These are phyloP conservation scores for Diabrotica virgifera DNA, from an alignment of 1,140 invertebrate species.

Conservation along the genomic window DNA sequence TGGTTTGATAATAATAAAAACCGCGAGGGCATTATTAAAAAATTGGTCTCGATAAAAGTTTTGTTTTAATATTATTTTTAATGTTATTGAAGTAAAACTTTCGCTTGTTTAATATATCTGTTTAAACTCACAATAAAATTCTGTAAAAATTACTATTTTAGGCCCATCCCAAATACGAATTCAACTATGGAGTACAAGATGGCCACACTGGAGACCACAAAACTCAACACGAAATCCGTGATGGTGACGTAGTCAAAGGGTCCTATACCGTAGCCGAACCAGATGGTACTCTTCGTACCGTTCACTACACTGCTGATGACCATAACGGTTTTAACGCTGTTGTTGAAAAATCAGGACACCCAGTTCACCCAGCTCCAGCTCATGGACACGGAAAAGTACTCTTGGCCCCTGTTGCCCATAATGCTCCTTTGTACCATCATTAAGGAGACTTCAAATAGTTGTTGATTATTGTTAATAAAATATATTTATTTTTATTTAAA, in stretches of 20 bases:
- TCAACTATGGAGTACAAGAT: slow-evolving; percentile 10
- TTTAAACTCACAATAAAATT: neutral
- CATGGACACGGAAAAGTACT: slow-evolving; percentile 15
- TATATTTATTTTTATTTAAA: no score
- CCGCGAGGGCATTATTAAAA: no score
- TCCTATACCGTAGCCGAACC: slow-evolving; percentile 62
- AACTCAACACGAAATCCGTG: slow-evolving; percentile 5
- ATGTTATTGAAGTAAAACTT: no score
- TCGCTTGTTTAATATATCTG: neutral
- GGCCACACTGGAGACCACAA: slow-evolving; percentile 8
- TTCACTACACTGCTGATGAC: slow-evolving; percentile 60
- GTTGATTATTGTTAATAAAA: no score
- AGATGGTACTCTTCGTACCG: slow-evolving; percentile 59
- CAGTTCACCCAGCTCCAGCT: slow-evolving; percentile 13
- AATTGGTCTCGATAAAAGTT: no score
- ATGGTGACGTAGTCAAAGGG: slow-evolving; percentile 40
- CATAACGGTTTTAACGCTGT: slow-evolving; percentile 12
- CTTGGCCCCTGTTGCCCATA: slow-evolving; percentile 15
- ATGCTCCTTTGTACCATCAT: slow-evolving; percentile 1
- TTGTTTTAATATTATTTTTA: no score
- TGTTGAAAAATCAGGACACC: slow-evolving; percentile 18
- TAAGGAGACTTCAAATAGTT: neutral
- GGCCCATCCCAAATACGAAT: slow-evolving; percentile 61
- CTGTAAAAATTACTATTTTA: neutral
- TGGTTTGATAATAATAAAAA: no score